Conservation (phyloP, 2,113 vertebrate genomes). For the Corythornis vintsioides region DNA sequence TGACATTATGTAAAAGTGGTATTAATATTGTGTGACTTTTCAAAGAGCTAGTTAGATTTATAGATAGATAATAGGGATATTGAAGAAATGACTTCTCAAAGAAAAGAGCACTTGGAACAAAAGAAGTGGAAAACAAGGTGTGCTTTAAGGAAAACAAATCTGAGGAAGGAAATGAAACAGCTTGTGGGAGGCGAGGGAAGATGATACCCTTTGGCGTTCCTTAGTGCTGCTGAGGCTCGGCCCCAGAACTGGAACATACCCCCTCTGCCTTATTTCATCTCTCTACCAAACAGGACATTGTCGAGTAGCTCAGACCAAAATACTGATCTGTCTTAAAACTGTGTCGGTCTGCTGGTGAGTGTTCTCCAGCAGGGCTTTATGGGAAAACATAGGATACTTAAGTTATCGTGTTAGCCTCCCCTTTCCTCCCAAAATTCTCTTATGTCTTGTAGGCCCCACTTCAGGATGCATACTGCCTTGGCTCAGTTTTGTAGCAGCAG, state of each 20-base stretch:
- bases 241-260: slow-evolving; percentile 62
- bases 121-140: slow-evolving; percentile 65
- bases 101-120: slow-evolving; percentile 77
- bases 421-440: slow-evolving; percentile 40
- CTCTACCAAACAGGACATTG: slow-evolving; percentile 64
- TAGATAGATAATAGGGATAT: slow-evolving; percentile 70
- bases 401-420: slow-evolving; percentile 13
- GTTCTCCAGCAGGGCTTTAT: slow-evolving; percentile 25
- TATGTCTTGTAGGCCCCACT: slow-evolving; percentile 8
- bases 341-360: slow-evolving; percentile 38
- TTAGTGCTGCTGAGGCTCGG: slow-evolving; percentile 65
- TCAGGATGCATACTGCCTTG: slow-evolving; percentile 50
- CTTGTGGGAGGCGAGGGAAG: slow-evolving; percentile 34
- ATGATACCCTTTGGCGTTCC: not conserved
- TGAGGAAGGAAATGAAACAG: slow-evolving; percentile 71
- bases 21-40: slow-evolving; percentile 76
- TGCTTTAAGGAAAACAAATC: slow-evolving; percentile 58
- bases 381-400: slow-evolving; percentile 14
- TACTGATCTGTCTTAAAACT: slow-evolving; percentile 38
- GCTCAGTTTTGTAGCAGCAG: slow-evolving; percentile 7
- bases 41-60: slow-evolving; percentile 73
- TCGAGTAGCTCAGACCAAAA: slow-evolving; percentile 66
- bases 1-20: slow-evolving; percentile 75
- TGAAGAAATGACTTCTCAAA: slow-evolving; percentile 75
- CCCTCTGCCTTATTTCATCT: slow-evolving; percentile 72